Evolutionary conservation across 1,140 invertebrate species (phyloP).

Genomic region (Antheraea pernyi): DNA sequence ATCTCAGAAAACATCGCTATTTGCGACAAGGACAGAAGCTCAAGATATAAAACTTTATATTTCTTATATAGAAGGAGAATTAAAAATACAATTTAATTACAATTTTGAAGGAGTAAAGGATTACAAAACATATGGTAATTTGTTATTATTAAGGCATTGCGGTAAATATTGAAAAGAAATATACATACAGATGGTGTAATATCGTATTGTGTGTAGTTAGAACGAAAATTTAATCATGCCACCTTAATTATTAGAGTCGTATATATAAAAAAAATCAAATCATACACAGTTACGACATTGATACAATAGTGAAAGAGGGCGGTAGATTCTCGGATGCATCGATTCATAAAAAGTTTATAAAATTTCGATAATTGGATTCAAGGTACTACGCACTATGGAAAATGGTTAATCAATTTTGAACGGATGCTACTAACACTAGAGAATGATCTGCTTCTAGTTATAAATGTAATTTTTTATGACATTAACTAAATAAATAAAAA

Average conservation of each 20-base stretch:
- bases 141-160: background rate
- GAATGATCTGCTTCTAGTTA: conserved; percentile 18
- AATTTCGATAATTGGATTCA: conserved; percentile 6
- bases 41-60: too few relatives aligned
- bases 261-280: conserved; percentile 14
- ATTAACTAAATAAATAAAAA: too few relatives aligned
- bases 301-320: conserved; percentile 77
- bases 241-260: background rate
- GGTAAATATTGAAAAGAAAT: background rate
- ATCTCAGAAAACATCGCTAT: too few relatives aligned
- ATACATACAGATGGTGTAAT: background rate
- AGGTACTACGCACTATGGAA: conserved; percentile 11
- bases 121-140: too few relatives aligned
- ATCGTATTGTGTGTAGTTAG: background rate
- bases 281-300: conserved; percentile 60
- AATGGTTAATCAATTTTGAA: background rate
- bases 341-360: conserved; percentile 32
- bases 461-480: background rate
- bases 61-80: too few relatives aligned
- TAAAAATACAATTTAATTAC: too few relatives aligned
- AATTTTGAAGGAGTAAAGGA: too few relatives aligned
- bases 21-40: too few relatives aligned
- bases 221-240: background rate
- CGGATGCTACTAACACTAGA: conserved; percentile 40
- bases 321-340: conserved; percentile 65